A percentile compares a stretch with the other conserved stretches of the same genome.
These are phyloP conservation scores for Eretmochelys imbricata DNA, from an alignment of 2,113 vertebrate genomes.

Conservation along the genomic window DNA sequence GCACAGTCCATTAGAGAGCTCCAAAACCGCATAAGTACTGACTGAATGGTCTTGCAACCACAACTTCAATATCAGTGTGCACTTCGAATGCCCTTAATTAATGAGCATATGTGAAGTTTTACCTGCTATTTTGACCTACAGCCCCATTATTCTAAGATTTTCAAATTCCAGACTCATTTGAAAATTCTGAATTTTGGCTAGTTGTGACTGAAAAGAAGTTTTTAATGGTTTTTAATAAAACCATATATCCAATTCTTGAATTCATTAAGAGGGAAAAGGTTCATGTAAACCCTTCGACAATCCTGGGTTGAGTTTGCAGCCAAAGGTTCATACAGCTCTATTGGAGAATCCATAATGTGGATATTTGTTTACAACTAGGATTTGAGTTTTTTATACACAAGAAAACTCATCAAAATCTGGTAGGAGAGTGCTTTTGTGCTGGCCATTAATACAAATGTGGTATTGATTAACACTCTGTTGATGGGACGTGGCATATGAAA, in stretches of 20 bases:
- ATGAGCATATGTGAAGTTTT: neutral
- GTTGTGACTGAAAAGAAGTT: neutral
- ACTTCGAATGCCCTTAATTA: neutral
- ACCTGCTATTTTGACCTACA: neutral
- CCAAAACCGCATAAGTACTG: neutral
- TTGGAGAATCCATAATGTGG: neutral
- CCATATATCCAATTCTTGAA: neutral
- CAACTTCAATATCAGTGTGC: neutral
- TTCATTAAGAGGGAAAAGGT: neutral
- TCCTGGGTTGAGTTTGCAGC: neutral
- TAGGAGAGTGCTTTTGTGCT: conserved; percentile 10
- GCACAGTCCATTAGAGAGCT: neutral
- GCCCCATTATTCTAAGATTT: neutral
- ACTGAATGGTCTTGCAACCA: neutral
- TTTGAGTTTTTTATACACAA: conserved; percentile 19
- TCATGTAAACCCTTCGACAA: neutral
- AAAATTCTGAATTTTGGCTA: neutral
- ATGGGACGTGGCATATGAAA: neutral
- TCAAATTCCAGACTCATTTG: neutral
- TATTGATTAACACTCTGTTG: conserved; percentile 10
- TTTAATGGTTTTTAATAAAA: neutral
- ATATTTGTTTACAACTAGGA: conserved; percentile 6
- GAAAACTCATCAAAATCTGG: neutral
- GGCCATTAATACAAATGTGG: neutral
- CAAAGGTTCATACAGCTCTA: conserved; percentile 15